phyloP scores from a whole-genome alignment of 2,113 vertebrate genomes.

The Corydoras sp. region DNA sequence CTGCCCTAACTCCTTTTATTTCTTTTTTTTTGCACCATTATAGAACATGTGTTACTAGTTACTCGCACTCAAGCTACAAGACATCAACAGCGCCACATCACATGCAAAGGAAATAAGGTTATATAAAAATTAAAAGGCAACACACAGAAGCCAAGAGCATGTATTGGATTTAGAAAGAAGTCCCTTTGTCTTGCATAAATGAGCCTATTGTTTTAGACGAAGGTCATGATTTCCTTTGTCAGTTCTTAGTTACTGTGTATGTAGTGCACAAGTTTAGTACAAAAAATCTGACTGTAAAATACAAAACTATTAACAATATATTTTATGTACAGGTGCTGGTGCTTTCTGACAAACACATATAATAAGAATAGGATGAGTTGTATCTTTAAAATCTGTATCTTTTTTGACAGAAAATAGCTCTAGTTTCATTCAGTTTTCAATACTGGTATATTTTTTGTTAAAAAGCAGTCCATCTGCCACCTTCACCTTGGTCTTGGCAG shows the following conservation, averaged over 20 bases:
- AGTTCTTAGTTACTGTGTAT: slow-evolving; percentile 6
- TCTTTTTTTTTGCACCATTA: no score
- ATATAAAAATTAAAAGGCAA: slow-evolving; percentile 15
- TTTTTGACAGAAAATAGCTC: no score
- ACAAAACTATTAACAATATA: background rate
- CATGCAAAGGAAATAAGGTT: slow-evolving; percentile 13
- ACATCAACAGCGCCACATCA: slow-evolving; percentile 9
- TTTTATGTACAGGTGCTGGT: no score
- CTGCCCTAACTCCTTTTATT: no score
- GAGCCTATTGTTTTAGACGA: background rate
- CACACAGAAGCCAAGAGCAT: background rate
- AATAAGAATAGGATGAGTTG: no score
- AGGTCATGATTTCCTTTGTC: slow-evolving; percentile 12
- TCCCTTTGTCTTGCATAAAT: background rate
- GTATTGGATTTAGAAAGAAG: slow-evolving; percentile 1
- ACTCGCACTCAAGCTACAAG: slow-evolving; percentile 3
- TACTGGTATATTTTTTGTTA: background rate
- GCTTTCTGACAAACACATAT: no score
- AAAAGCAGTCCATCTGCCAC: background rate
- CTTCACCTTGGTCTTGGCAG: slow-evolving; percentile 34
- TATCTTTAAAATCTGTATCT: no score
- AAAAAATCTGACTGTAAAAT: background rate
- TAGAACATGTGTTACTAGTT: slow-evolving; percentile 24
- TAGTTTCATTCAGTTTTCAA: background rate
- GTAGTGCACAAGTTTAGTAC: background rate